A percentile compares a stretch with the other conserved stretches of the same genome.
Conservation (phyloP, 2,797 vertebrate genomes). For the Schizothorax lantsangensis region DNA sequence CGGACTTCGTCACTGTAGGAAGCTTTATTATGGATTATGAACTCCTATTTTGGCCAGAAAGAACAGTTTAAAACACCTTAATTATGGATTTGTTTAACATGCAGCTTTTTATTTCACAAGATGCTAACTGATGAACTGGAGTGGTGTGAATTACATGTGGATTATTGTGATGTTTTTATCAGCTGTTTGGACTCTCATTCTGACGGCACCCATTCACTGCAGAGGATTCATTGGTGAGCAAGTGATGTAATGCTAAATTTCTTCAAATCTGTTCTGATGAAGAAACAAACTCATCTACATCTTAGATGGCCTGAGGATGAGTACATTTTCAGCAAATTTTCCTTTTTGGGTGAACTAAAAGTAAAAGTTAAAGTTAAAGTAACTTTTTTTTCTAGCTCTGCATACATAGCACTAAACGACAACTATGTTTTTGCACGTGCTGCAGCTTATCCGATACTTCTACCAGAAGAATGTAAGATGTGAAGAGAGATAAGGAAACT, state of each 20-base stretch:
- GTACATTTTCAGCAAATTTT: not conserved
- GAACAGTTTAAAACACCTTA: not conserved
- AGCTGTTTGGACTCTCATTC: too few species aligned
- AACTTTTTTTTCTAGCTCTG: not conserved
- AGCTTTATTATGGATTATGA: too few species aligned
- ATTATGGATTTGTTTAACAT: not conserved
- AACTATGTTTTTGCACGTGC: too few species aligned
- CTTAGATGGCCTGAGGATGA: not conserved
- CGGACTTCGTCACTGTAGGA: too few species aligned
- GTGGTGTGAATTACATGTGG: not conserved
- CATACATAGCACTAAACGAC: not conserved
- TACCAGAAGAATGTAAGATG: not conserved
- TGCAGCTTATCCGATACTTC: not conserved
- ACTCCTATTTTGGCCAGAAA: too few species aligned
- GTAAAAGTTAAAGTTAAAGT: not conserved
- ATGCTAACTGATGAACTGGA: not conserved
- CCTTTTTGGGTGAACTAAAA: not conserved
- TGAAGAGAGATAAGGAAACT: not conserved
- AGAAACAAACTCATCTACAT: not conserved
- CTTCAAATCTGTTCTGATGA: not conserved
- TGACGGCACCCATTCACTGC: too few species aligned
- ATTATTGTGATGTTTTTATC: not conserved
- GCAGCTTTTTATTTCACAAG: not conserved
- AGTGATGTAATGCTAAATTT: not conserved
- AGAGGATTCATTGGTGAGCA: not conserved